A percentile compares a stretch with the other conserved stretches of the same genome.
phyloP scores from a whole-genome alignment of 2,113 vertebrate genomes.

The Ameiurus melas region DNA sequence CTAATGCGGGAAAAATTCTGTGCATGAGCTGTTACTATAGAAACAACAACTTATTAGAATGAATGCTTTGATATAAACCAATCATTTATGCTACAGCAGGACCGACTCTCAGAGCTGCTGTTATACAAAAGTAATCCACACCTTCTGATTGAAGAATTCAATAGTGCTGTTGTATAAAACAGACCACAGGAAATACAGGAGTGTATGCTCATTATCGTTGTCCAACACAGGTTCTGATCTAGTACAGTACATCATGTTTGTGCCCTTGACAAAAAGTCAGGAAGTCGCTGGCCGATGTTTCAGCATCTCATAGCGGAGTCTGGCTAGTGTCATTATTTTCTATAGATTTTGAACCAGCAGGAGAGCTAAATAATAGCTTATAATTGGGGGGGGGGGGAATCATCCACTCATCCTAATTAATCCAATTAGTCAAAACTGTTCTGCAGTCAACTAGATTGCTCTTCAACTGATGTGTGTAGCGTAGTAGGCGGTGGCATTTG shows the following conservation, averaged over 20 bases:
- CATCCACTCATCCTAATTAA: no score
- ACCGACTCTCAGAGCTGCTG: neutral
- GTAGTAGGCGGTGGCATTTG: no score
- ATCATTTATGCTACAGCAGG: neutral
- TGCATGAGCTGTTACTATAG: neutral
- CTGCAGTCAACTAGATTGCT: no score
- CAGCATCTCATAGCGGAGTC: no score
- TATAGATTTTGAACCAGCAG: neutral
- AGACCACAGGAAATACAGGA: neutral
- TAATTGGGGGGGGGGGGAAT: no score
- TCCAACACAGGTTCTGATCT: neutral
- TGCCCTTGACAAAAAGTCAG: no score
- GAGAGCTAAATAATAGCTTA: neutral
- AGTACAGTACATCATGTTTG: no score
- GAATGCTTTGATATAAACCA: neutral
- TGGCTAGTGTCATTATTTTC: no score
- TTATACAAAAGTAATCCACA: neutral
- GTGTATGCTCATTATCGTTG: neutral
- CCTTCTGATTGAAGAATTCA: neutral
- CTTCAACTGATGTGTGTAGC: no score
- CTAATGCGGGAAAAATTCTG: neutral
- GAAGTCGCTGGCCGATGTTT: no score
- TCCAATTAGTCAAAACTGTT: no score
- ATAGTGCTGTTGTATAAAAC: neutral
- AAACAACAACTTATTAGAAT: neutral